Evolutionary conservation across 2,797 vertebrate genomes (phyloP).

Genomic region (Oceanodroma leucorhoa): DNA sequence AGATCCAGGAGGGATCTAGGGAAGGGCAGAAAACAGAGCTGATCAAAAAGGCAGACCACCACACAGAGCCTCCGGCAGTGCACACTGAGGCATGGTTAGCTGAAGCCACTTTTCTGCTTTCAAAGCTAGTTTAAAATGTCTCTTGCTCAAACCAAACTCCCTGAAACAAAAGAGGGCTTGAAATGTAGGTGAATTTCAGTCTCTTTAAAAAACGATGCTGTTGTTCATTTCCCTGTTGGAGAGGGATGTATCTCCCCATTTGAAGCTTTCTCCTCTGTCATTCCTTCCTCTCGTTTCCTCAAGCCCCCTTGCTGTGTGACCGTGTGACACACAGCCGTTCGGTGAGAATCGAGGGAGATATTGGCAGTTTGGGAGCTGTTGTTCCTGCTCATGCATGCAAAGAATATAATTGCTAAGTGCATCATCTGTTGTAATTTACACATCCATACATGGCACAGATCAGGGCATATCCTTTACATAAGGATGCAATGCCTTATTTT

Average conservation of each 20-base stretch:
- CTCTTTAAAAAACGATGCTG: neutral
- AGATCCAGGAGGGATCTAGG: neutral
- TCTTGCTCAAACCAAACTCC: neutral
- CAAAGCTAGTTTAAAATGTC: neutral
- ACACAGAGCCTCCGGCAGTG: neutral
- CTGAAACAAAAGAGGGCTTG: neutral
- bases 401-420: conserved; percentile 76
- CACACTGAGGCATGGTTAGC: neutral
- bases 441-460: conserved; percentile 50
- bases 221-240: conserved; percentile 19
- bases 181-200: neutral
- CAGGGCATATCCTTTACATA: conserved; percentile 39
- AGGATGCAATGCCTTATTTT: neutral
- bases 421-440: conserved; percentile 78
- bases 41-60: neutral
- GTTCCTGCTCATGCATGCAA: conserved; percentile 77
- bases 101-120: neutral
- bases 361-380: conserved; percentile 76
- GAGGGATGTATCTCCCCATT: conserved; percentile 31
- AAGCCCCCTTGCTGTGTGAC: conserved; percentile 58
- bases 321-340: conserved; percentile 67
- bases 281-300: conserved; percentile 63
- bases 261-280: conserved; percentile 55
- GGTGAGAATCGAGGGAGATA: conserved; percentile 68
- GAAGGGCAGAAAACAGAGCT: neutral